phyloP scores from a whole-genome alignment of 2,113 vertebrate species.

The Lipophrys pholis region DNA sequence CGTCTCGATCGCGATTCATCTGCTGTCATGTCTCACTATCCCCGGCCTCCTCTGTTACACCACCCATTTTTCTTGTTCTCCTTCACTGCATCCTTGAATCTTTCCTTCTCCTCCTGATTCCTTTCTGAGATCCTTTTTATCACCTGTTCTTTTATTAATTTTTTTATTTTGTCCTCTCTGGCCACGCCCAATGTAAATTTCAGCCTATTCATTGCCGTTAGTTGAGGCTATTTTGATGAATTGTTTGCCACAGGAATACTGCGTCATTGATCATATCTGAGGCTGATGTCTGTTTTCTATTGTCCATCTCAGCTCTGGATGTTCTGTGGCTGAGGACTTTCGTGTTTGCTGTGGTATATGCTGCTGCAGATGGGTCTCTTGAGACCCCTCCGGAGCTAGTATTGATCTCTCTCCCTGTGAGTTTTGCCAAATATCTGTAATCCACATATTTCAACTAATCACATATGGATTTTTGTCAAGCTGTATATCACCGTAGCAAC shows the following conservation, averaged over 20 bases:
- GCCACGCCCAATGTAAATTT: too few species aligned
- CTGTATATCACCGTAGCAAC: background rate
- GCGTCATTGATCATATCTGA: background rate
- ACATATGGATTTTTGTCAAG: slow-evolving; percentile 20
- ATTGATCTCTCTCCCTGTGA: slow-evolving; percentile 90
- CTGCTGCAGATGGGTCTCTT: slow-evolving; percentile 90
- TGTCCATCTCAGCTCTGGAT: slow-evolving; percentile 87
- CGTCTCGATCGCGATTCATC: too few species aligned
- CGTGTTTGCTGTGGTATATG: slow-evolving; percentile 92
- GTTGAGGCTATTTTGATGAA: background rate
- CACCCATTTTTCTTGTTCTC: too few species aligned
- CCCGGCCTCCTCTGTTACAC: too few species aligned
- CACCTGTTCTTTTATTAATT: too few species aligned
- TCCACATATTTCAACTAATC: background rate
- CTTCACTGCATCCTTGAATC: too few species aligned
- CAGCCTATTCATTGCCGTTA: too few species aligned
- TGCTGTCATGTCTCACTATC: too few species aligned
- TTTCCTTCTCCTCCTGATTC: too few species aligned
- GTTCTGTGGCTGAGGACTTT: slow-evolving; percentile 95
- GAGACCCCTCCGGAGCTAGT: slow-evolving; percentile 94
- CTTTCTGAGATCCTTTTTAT: too few species aligned
- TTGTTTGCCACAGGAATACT: background rate
- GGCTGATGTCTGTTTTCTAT: background rate
- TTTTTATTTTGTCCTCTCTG: too few species aligned
- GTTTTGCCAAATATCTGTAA: slow-evolving; percentile 56